Evolutionary conservation across 2,797 vertebrate species (phyloP).

Genomic region (Lepidocolaptes lacrymiger): DNA sequence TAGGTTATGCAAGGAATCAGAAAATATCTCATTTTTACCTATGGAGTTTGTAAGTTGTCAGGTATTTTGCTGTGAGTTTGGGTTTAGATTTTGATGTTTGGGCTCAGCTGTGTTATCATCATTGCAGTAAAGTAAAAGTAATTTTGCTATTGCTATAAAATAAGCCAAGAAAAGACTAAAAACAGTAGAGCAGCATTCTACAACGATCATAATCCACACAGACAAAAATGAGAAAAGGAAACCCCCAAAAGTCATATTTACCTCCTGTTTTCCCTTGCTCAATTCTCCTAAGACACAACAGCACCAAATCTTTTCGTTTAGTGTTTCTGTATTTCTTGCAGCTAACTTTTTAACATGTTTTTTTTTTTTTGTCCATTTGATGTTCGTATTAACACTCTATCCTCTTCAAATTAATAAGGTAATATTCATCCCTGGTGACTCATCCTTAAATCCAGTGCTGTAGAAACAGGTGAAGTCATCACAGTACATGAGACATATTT

Average conservation of each 20-base stretch:
- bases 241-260: neutral
- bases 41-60: neutral
- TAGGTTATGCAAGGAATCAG: neutral
- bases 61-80: neutral
- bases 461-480: constrained; percentile 17
- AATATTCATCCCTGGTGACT: neutral
- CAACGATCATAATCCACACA: neutral
- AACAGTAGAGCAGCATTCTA: neutral
- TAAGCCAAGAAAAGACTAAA: neutral
- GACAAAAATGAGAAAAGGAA: neutral
- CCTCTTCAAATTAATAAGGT: neutral
- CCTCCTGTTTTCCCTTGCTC: neutral
- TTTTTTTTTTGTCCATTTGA: neutral
- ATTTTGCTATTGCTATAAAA: neutral
- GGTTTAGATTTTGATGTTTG: neutral
- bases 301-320: neutral
- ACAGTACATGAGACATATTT: neutral
- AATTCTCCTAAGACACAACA: neutral
- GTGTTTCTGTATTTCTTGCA: neutral
- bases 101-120: neutral
- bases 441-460: neutral
- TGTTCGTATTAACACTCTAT: neutral
- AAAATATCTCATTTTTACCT: neutral
- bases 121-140: neutral
- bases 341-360: neutral